Evolutionary conservation across 2,888 invertebrate species (phyloP), one percentile per base, ranked within the genome.

Genomic region (Rotaria sp.): DNA sequence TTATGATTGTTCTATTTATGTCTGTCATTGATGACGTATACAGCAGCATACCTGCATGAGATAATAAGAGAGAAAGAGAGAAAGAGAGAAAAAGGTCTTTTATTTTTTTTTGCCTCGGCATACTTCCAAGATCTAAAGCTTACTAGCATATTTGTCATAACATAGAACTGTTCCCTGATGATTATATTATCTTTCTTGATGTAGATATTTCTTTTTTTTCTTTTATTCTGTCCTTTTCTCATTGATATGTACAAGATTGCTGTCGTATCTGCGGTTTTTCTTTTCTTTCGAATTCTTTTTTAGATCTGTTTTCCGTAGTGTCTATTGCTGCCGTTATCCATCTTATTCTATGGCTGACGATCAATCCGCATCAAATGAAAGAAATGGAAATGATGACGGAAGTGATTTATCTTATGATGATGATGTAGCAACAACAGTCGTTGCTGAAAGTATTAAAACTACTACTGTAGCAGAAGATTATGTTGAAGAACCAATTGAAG

Each of bases 21-120:
- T 67, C 18, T 35, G 38, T 67, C 18, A 5, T 21, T 67, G 35
- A 67, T 67, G 67, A 67, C 35, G 67, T 67, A 67, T 30, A 8
- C 35, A 67, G 35, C 21, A 18, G 35, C 67, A 67, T 67, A 67
- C 67, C 67, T 67, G 67, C 35, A 67, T 67, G 30, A 30, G 67
- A 67, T 67, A 67, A 67, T 67, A 67, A 67, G 67, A 67, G 35
- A 67, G 67, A 30, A 67, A 35, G 26, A 59, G 59, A 59, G 30
- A 35, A 67, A 67, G 35, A 30, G 59, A 67, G 67, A 35, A 18
- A 67, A 30, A 67, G 30, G 30, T 30, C 18, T 30, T 30, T 30
- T 10, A 30, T 30, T 67, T 30, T 59, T 15, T 30, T 35, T 35
- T 67, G 35, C 35, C 18, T 67, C 2, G 67, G 35, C 35, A 67